Conservation (phyloP, 1,140 invertebrate species). For the Phymastichus coffea region DNA sequence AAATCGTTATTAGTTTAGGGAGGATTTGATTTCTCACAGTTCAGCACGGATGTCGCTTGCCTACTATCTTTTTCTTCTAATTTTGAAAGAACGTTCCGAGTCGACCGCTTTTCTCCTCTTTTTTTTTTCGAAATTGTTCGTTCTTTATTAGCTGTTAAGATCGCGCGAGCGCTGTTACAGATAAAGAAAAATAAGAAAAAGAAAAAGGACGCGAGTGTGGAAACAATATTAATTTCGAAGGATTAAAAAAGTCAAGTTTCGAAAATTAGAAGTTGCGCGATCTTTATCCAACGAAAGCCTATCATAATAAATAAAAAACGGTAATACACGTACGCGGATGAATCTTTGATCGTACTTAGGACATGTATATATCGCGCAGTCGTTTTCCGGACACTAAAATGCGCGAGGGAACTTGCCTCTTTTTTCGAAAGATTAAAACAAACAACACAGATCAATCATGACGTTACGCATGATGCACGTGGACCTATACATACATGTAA, state of each 20-base stretch:
- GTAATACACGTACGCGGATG: not conserved
- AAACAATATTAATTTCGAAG: conserved; percentile 19
- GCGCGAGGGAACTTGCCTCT: not conserved
- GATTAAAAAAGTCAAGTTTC: conserved; percentile 19
- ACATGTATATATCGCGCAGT: conserved; percentile 21
- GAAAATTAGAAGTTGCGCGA: conserved; percentile 10
- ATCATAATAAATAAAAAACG: not conserved
- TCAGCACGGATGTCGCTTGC: conserved; percentile 9
- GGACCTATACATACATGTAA: too few species aligned
- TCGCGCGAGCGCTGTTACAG: conserved; percentile 16
- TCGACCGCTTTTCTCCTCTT: conserved; percentile 1
- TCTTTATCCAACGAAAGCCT: conserved; percentile 26
- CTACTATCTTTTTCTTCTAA: conserved; percentile 16
- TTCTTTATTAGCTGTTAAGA: conserved; percentile 27
- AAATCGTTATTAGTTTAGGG: conserved; percentile 16
- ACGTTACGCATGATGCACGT: too few species aligned
- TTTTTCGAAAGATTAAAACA: too few species aligned
- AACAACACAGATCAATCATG: too few species aligned
- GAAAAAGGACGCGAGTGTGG: conserved; percentile 4
- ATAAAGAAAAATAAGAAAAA: conserved; percentile 1
- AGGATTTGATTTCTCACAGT: conserved; percentile 21
- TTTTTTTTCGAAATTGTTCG: not conserved
- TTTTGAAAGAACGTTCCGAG: too few species aligned
- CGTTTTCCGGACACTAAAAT: not conserved
- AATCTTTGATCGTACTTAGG: conserved; percentile 23